Percentiles rank a stretch among this genome's conserved stretches.
Evolutionary conservation across 1,140 invertebrate species (phyloP).

Genomic region (Coelopa frigida): DNA sequence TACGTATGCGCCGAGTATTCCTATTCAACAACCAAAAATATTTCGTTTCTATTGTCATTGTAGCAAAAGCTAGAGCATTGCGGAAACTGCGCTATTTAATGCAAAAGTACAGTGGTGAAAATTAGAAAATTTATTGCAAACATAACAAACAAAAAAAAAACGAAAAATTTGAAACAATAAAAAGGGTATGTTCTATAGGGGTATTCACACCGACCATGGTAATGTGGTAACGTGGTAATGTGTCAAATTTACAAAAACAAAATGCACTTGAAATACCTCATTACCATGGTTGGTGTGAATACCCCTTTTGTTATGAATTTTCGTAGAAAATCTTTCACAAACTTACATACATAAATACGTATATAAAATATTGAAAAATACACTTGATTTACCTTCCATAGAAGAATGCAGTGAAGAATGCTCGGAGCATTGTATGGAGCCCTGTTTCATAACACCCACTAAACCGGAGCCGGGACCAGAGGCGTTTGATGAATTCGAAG

Average conservation of each 20-base stretch:
- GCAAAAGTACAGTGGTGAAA: conserved; percentile 29
- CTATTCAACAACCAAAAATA: too few species aligned
- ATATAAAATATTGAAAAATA: too few species aligned
- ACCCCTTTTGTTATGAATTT: too few species aligned
- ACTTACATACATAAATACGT: too few species aligned
- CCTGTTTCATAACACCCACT: conserved; percentile 30
- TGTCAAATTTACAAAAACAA: too few species aligned
- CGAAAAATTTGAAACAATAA: neutral
- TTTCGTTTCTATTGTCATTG: conserved; percentile 11
- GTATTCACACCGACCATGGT: too few species aligned
- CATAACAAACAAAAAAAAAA: neutral
- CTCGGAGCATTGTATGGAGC: conserved; percentile 15
- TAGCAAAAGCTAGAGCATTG: conserved; percentile 28
- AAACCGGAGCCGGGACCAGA: conserved; percentile 32
- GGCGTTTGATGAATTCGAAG: conserved; percentile 42
- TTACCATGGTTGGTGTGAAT: too few species aligned
- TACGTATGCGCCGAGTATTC: neutral
- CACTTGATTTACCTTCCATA: too few species aligned
- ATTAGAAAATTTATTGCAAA: neutral
- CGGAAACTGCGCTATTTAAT: conserved; percentile 34
- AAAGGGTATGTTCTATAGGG: conserved; percentile 16
- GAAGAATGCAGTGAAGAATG: too few species aligned
- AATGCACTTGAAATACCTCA: too few species aligned
- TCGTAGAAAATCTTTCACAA: too few species aligned
- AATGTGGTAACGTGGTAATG: too few species aligned